These are phyloP conservation scores for Lasius fuliginosus DNA, from an alignment of 2,888 invertebrate genomes.

Conservation along the genomic window DNA sequence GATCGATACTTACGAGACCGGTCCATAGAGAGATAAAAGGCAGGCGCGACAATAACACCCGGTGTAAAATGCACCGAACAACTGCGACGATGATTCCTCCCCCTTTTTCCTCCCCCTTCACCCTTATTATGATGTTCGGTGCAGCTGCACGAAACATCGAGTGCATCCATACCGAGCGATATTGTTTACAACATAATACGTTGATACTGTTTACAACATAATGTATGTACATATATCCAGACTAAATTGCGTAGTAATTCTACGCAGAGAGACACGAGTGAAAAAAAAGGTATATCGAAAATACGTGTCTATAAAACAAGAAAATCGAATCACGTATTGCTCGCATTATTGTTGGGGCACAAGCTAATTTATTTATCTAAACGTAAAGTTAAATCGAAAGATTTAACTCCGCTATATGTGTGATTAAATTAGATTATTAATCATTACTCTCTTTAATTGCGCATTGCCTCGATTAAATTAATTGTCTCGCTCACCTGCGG, in stretches of 20 bases:
- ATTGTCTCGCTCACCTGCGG: slow-evolving; percentile 91
- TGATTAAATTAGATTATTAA: not conserved
- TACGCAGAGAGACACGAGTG: too few relatives aligned
- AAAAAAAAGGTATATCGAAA: not conserved
- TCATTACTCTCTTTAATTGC: not conserved
- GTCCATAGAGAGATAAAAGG: not conserved
- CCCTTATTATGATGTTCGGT: not conserved
- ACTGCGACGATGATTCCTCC: too few relatives aligned
- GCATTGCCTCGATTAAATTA: not conserved
- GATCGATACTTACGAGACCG: not conserved
- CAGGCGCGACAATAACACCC: not conserved
- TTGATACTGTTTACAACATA: not conserved
- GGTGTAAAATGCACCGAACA: not conserved
- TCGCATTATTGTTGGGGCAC: not conserved
- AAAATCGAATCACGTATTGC: not conserved
- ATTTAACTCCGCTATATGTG: not conserved
- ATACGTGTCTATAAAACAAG: not conserved
- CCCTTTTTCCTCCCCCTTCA: too few relatives aligned
- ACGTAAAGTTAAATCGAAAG: not conserved
- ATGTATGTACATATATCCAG: too few relatives aligned
- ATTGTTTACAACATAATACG: not conserved
- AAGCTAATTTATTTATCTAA: not conserved
- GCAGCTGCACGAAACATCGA: slow-evolving; percentile 16
- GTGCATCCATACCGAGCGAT: slow-evolving; percentile 18
- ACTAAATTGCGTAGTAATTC: too few relatives aligned